Conservation (phyloP, 2,113 vertebrate genomes). For the Phocoena sinus region DNA sequence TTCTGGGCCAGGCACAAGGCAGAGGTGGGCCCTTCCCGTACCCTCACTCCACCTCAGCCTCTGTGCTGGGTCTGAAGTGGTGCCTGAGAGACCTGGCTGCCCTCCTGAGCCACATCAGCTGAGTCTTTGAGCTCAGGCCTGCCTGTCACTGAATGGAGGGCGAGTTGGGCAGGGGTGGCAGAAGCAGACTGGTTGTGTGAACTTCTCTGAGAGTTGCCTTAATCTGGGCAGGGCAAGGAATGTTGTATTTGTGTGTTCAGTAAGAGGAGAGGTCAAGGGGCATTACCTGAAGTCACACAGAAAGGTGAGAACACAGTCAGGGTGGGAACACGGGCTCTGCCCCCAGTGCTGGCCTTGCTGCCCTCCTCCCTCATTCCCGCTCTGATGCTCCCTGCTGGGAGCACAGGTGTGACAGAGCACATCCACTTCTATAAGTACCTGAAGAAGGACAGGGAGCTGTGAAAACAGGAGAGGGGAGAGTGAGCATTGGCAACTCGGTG, state of each 20-base stretch:
- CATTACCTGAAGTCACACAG: background rate
- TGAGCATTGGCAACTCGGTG: background rate
- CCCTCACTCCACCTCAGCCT: background rate
- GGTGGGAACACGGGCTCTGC: background rate
- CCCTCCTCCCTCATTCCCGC: background rate
- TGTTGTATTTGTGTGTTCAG: background rate
- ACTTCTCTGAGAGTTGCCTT: background rate
- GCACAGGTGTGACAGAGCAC: background rate
- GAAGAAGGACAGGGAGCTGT: background rate
- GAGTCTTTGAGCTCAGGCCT: background rate
- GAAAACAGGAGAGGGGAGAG: background rate
- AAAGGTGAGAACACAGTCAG: background rate
- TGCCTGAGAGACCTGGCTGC: background rate
- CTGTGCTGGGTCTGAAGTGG: background rate
- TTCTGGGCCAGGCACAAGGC: background rate
- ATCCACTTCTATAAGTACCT: background rate
- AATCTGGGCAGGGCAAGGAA: background rate
- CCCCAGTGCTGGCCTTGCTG: background rate
- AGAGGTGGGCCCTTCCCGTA: background rate
- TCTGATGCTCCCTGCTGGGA: background rate
- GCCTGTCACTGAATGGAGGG: background rate
- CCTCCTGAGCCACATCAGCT: background rate
- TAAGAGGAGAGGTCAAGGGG: background rate
- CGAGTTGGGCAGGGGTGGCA: background rate
- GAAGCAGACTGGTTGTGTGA: background rate